Base-by-base conservation (phyloP, 2,797 vertebrate genomes). In the Gobio occitaniae region DNA sequence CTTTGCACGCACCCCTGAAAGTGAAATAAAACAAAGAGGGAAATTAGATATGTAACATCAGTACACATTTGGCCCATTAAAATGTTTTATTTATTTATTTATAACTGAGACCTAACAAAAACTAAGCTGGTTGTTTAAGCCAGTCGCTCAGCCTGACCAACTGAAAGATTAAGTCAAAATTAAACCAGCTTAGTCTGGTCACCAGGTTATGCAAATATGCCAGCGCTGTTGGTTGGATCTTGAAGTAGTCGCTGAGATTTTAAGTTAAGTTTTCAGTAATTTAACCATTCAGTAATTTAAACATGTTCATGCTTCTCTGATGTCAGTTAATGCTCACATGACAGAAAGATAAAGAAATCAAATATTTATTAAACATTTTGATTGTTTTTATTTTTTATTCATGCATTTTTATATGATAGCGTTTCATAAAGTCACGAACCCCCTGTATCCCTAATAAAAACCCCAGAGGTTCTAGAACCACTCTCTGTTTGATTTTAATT, bases 1-100 rank as follows among this genome's bases (percentile, higher is more conserved):
- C 86, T 97, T 98, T 61, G 97, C 96, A 94, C 97, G 97, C 68
- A 98, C 97, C 90, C 97, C 98, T 99, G 86, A 38, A 90, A 92
- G 15, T 38, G 36, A 86, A 44, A 69, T 84, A 85, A 84, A 6
- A 10, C 41, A 80, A 52, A n/a, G 25, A 47, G 15, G 32, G 38
- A 41, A 15, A 3, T n/a, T 2, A 74, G 77, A 86, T 6, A 32
- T 19, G n/a, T 9, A 36, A 56, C n/a, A 50, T 16, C 29, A 17
- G 13, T 52, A 44, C 4, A 41, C 32, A 63, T 13, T 4, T 25
- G n/a, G 59, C 56, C 56, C 21, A 59, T 21, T 25, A 25, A 1
- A 1, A 19, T 19, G 9, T 10, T 56, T 56, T 36, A 36, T 36
- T 36, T 36, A 2, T 36, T 6, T 38, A 38, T 9, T 59, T 10